phyloP scores from a whole-genome alignment of 2,797 vertebrate species.

The Rallus crepitans region DNA sequence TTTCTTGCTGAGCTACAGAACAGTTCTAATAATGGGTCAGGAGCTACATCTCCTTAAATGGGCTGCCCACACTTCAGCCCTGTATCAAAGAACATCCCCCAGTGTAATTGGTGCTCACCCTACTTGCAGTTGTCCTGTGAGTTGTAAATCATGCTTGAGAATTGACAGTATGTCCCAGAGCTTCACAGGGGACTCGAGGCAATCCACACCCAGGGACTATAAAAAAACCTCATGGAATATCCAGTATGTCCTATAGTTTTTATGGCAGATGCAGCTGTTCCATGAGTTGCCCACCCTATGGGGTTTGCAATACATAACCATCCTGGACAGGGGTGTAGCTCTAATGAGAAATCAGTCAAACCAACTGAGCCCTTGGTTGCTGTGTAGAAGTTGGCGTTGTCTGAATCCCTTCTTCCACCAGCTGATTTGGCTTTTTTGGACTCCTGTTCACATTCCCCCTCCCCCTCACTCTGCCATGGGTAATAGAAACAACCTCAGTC shows the following conservation, averaged over 20 bases:
- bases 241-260: not conserved
- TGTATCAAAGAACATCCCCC: fast-evolving
- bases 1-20: not conserved
- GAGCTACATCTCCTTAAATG: not conserved
- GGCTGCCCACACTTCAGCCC: not conserved
- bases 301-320: not conserved
- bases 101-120: fast-evolving
- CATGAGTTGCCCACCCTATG: not conserved
- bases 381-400: not conserved
- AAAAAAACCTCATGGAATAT: not conserved
- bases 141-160: not conserved
- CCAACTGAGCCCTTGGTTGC: not conserved
- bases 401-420: not conserved
- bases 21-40: not conserved
- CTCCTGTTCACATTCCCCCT: not conserved
- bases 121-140: fast-evolving
- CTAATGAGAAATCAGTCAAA: not conserved
- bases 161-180: not conserved
- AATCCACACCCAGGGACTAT: not conserved
- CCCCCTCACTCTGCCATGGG: not conserved
- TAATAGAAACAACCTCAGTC: not conserved
- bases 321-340: not conserved
- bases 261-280: not conserved
- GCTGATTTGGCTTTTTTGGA: not conserved
- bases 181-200: not conserved